Evolutionary conservation across 2,113 vertebrate genomes (phyloP).

Genomic region (Neogobius melanostomus): DNA sequence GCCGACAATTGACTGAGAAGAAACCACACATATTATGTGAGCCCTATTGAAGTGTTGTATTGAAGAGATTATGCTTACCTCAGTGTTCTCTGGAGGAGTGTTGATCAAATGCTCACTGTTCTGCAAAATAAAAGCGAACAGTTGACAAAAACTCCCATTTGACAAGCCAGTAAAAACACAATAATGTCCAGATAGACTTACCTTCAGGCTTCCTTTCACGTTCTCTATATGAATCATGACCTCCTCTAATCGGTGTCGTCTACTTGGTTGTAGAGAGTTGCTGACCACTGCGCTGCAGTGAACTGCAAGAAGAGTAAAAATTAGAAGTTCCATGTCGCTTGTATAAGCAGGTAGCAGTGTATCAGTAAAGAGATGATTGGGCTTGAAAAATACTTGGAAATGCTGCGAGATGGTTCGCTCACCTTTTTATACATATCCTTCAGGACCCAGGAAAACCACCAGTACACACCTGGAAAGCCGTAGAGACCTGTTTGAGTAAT

Average conservation of each 20-base stretch:
- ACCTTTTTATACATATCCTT: constrained; percentile 93
- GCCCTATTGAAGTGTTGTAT: constrained; percentile 10
- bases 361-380: constrained; percentile 47
- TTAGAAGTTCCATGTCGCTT: constrained; percentile 62
- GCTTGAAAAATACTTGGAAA: constrained; percentile 67
- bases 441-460: constrained; percentile 87
- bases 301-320: constrained; percentile 59
- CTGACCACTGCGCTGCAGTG: constrained; percentile 25
- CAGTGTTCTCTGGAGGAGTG: constrained; percentile 38
- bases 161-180: neutral
- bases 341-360: constrained; percentile 10
- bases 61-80: constrained; percentile 45
- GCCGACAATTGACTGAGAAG: constrained; percentile 29
- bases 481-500: constrained; percentile 90
- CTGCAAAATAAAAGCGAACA: constrained; percentile 40
- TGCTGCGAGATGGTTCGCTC: constrained; percentile 70
- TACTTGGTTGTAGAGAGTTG: fast-evolving
- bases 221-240: neutral
- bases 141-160: neutral
- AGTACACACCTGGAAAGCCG: constrained; percentile 88
- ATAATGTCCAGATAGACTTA: constrained; percentile 21
- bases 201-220: constrained; percentile 1
- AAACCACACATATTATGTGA: constrained; percentile 39
- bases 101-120: constrained; percentile 5
- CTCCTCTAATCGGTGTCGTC: constrained; percentile 33